Conservation (phyloP, 2,113 vertebrate genomes). For the Brachypteracias leptosomus region DNA sequence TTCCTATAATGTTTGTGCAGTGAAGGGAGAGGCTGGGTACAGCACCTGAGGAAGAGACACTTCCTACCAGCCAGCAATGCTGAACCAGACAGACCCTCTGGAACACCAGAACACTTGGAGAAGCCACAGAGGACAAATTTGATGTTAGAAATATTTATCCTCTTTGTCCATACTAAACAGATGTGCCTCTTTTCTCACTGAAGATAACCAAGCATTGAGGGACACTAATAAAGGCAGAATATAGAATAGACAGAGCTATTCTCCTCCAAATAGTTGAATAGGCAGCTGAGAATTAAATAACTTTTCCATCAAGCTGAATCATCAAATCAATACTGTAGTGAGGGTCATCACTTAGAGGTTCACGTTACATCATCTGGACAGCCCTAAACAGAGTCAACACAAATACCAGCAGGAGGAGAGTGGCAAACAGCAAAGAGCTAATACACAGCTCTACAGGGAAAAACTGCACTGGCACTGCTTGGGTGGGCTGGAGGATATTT, state of each 20-base stretch:
- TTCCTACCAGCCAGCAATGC: background rate
- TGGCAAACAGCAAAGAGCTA: background rate
- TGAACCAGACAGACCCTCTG: background rate
- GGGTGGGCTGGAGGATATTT: background rate
- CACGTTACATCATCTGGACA: background rate
- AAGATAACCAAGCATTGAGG: background rate
- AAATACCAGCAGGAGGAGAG: background rate
- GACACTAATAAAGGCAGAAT: background rate
- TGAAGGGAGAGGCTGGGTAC: background rate
- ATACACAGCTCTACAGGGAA: background rate
- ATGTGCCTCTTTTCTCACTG: background rate
- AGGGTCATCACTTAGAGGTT: background rate
- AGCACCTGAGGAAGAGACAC: background rate
- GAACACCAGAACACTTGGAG: background rate
- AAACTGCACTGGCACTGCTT: background rate
- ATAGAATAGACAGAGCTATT: background rate
- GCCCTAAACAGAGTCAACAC: fast-evolving
- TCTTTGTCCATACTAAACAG: background rate
- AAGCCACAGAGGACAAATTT: background rate
- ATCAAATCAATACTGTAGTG: background rate
- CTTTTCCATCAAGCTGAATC: background rate
- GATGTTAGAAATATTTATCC: background rate
- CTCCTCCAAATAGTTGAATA: background rate
- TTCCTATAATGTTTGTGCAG: background rate
- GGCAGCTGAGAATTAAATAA: background rate